Base-by-base conservation (phyloP, 2,888 invertebrate species). In the Stegana nigrithorax region DNA sequence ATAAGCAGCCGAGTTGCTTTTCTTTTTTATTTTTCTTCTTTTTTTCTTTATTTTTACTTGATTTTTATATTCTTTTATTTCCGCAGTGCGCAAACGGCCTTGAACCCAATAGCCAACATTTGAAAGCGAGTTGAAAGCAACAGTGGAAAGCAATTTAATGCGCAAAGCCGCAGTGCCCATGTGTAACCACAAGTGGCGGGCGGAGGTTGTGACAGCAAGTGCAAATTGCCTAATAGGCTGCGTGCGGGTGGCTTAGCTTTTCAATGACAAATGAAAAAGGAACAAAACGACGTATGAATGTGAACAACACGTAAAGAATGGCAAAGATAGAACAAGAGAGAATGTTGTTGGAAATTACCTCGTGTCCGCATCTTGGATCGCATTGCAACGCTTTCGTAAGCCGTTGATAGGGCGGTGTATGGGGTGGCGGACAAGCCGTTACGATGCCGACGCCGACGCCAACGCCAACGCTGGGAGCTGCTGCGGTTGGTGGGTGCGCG, bases 301-400 rank as follows among this genome's bases (percentile, higher is more conserved):
- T 5, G 17, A 39, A 39, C 6, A 39, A n/a, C n/a, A 14, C 39
- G 12, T 12, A 32, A 32, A n/a, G 10, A n/a, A n/a, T n/a, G n/a
- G n/a, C n/a, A n/a, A n/a, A n/a, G n/a, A n/a, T n/a, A n/a, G n/a
- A n/a, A n/a, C n/a, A 39, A 39, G 17, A 39, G 39, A 4, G 39
- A 39, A 39, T 14, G 39, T 17, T 39, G 39, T 39, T 39, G 39
- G 17, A 59, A 75, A 68, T 80, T 76, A 87, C 87, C 86, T 87
- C 87, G 82, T 87, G 87, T 68, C 85, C 83, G 80, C 86, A 87
- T 83, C 87, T 84, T 71, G 87, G 86, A 84, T 88, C 88, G 83
- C 87, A 85, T 80, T 88, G 88, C 71, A 88, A 81, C 63, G 86
- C 87, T 78, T 88, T 86, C 67, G 87, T 85, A 56, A 88, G 86